Evolutionary conservation across 2,888 invertebrate genomes (phyloP), one percentile per base, ranked within the genome.

Genomic region (Dysmachus trigonus): DNA sequence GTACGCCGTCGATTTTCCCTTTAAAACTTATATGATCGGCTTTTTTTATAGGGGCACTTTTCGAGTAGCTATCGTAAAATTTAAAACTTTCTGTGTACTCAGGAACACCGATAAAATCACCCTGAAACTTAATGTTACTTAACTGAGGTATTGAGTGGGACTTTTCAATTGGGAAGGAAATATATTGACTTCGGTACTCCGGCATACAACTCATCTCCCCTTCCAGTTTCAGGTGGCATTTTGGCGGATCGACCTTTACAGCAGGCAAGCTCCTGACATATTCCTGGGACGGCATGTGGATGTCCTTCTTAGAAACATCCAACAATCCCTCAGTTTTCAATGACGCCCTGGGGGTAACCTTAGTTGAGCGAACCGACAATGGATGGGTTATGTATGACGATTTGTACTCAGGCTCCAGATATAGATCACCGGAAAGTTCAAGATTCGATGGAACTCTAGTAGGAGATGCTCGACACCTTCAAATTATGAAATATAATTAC

Each of bases 101-200:
- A 4, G 92, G 90, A 62, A 91, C 89, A 0, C 91, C 90, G 8
- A 88, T 88, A 81, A 92, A 92, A 33, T 90, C 89, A 2, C 92
- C 92, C 77, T 91, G 90, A 89, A 91, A 89, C 88, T 90, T 90
- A 27, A 92, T 90, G 88, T 91, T 91, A 87, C 91, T 91, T 76
- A 91, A 89, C 88, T 92, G 92, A 0, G 92, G 92, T 88, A 92
- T 92, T 15, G 92, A 92, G 62, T 91, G 91, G 0, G 92, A 91
- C 88, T 91, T 91, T 85, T 91, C 92, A 38, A 90, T 89, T 82
- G 91, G 90, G 87, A 90, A 91, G 86, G 90, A 89, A n/a, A 91
- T 89, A 86, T 88, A 92, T 88, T 92, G 91, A 0, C 90, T 90
- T 72, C 88, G 90, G 87, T 92, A 92, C 86, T 92, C 92, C 7